Conservation (phyloP, 1,140 invertebrate species). For the Mya arenaria region DNA sequence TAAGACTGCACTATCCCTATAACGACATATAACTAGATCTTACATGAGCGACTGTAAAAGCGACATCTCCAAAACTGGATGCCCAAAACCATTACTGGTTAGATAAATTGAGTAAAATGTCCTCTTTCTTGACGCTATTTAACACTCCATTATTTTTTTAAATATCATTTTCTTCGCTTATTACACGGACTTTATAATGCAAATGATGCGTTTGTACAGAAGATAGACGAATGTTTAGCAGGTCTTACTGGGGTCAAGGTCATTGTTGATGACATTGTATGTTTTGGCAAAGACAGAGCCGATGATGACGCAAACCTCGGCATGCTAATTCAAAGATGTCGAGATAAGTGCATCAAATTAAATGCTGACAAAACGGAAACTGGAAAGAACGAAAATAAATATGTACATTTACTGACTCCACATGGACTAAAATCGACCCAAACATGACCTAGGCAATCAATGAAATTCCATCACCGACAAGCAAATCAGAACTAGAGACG, state of each 20-base stretch:
- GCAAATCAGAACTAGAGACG: constrained; percentile 46
- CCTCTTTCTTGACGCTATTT: background rate
- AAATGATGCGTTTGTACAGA: background rate
- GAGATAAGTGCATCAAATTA: background rate
- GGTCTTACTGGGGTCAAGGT: background rate
- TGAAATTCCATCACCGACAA: background rate
- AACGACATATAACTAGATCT: background rate
- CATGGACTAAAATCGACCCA: background rate
- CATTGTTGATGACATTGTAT: background rate
- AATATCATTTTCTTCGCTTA: background rate
- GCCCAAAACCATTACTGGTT: background rate
- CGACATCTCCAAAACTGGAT: background rate
- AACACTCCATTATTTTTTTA: background rate
- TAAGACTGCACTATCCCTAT: background rate
- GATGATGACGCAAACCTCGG: background rate
- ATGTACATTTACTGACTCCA: background rate
- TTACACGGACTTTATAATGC: background rate
- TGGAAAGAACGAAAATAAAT: background rate
- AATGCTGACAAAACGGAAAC: background rate
- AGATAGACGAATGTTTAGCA: background rate
- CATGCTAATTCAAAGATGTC: background rate
- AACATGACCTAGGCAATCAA: background rate
- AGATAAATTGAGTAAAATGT: background rate
- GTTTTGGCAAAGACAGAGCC: background rate
- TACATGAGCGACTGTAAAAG: background rate